phyloP scores from a whole-genome alignment of 1,140 invertebrate genomes.

The Cydia strobilella region DNA sequence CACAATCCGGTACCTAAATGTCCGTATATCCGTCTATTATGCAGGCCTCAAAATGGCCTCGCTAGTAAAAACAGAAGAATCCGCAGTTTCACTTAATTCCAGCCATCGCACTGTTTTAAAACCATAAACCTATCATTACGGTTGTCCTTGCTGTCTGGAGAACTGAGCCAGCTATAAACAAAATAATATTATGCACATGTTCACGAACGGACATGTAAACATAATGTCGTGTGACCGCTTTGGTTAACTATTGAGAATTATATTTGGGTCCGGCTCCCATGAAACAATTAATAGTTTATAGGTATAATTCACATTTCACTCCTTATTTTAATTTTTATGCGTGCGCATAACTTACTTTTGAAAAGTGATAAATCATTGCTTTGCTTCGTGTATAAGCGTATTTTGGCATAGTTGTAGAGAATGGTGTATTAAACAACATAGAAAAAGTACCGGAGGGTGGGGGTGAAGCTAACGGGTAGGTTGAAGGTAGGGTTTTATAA shows the following conservation, averaged over 20 bases:
- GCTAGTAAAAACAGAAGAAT: slow-evolving; percentile 6
- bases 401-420: too few relatives aligned
- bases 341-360: slow-evolving; percentile 32
- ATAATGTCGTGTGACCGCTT: slow-evolving; percentile 39
- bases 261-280: slow-evolving; percentile 22
- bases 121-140: slow-evolving; percentile 32
- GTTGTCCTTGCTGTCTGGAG: slow-evolving; percentile 25
- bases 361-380: not conserved
- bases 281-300: not conserved
- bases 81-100: slow-evolving; percentile 10
- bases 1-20: not conserved
- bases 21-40: slow-evolving; percentile 29
- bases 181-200: slow-evolving; percentile 40
- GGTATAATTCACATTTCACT: not conserved
- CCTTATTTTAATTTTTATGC: not conserved
- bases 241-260: slow-evolving; percentile 10
- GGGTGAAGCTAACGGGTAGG: too few relatives aligned
- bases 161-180: slow-evolving; percentile 16
- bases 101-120: slow-evolving; percentile 25
- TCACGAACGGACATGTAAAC: slow-evolving; percentile 36
- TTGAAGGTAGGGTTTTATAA: too few relatives aligned
- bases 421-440: too few relatives aligned
- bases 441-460: too few relatives aligned
- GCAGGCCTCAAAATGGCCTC: slow-evolving; percentile 12
- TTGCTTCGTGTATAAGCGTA: too few relatives aligned